These are phyloP conservation scores for Yponomeuta evonymella DNA, from an alignment of 2,888 invertebrate genomes.

Conservation along the genomic window DNA sequence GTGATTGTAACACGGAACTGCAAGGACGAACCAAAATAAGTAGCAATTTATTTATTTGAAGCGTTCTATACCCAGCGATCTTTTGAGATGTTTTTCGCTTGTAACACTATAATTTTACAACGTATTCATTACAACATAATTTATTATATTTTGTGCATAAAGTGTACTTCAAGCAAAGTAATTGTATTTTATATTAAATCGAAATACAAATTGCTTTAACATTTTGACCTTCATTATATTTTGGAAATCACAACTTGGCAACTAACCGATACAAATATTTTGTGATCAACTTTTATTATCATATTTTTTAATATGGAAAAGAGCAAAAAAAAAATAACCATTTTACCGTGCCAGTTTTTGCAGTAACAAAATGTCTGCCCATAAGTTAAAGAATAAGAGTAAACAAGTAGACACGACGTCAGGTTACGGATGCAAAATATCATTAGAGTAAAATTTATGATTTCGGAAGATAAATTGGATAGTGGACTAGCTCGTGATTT, in stretches of 20 bases:
- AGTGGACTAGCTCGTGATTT: conserved; percentile 66
- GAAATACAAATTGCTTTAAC: too few species aligned
- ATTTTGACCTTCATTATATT: too few species aligned
- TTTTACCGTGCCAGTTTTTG: background rate
- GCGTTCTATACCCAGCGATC: background rate
- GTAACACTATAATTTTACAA: background rate
- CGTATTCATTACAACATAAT: background rate
- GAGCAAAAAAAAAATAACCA: background rate
- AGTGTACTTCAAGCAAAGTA: too few species aligned
- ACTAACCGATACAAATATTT: too few species aligned
- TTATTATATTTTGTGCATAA: background rate
- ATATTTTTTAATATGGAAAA: too few species aligned
- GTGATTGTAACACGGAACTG: conserved; percentile 19
- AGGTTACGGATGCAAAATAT: conserved; percentile 58
- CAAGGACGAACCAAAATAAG: conserved; percentile 17
- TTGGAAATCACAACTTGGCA: too few species aligned
- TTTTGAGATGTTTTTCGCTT: background rate
- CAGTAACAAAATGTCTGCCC: background rate
- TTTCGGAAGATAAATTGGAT: conserved; percentile 71
- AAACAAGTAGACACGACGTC: conserved; percentile 11
- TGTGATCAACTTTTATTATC: too few species aligned
- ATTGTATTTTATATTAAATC: too few species aligned
- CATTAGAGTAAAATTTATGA: conserved; percentile 68
- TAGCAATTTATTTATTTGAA: conserved; percentile 2
- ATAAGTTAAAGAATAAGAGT: background rate